Evolutionary conservation across 2,113 vertebrate species (phyloP).

Genomic region (Cinclus mexicanus): DNA sequence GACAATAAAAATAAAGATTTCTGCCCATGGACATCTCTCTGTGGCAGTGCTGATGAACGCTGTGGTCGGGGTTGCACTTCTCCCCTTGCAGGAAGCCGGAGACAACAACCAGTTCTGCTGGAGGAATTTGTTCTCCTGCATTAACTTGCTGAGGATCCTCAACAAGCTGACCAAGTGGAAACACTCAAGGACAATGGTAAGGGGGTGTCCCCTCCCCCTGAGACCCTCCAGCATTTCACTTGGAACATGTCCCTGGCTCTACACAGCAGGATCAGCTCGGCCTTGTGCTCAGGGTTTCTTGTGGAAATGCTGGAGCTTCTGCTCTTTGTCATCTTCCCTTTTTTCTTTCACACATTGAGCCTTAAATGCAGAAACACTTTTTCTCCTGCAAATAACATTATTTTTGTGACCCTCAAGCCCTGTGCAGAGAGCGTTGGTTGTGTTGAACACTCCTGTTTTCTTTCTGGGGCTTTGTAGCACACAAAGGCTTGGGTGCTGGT

Average conservation of each 20-base stretch:
- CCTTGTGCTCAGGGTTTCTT: not conserved
- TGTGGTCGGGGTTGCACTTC: not conserved
- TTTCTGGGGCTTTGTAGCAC: too few species aligned
- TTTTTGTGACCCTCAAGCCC: not conserved
- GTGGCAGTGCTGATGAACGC: fast-evolving
- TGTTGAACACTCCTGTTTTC: fast-evolving
- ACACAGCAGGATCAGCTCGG: fast-evolving
- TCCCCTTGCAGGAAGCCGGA: slow-evolving; percentile 84
- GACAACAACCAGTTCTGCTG: slow-evolving; percentile 96
- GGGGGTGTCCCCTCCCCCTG: not conserved
- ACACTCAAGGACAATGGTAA: slow-evolving; percentile 96
- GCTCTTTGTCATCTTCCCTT: not conserved
- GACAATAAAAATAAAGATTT: not conserved
- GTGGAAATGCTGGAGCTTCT: not conserved
- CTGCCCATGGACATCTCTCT: not conserved
- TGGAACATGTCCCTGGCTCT: fast-evolving
- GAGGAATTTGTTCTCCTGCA: slow-evolving; percentile 96
- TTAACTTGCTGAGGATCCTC: slow-evolving; percentile 91
- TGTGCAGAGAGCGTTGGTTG: not conserved
- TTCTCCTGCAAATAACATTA: not conserved
- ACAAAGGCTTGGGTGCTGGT: too few species aligned
- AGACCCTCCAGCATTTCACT: fast-evolving
- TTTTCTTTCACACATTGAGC: not conserved
- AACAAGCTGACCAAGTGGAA: slow-evolving; percentile 99
- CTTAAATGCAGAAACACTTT: not conserved